Percentiles rank a stretch among this genome's conserved stretches.
Evolutionary conservation across 2,797 vertebrate genomes (phyloP).

Genomic region (Pangasius larnaudii): DNA sequence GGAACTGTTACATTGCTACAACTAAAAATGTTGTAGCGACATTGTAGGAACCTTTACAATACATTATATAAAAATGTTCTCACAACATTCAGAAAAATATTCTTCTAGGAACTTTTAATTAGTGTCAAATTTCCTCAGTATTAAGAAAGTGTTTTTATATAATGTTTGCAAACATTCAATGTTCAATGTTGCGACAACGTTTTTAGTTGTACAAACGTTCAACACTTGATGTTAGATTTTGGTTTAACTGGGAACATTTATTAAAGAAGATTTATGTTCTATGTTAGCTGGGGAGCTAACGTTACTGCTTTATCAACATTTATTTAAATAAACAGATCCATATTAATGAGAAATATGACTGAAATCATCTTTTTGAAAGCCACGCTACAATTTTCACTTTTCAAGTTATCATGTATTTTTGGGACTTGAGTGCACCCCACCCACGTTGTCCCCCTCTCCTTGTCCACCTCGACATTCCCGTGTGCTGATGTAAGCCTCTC

Average conservation of each 20-base stretch:
- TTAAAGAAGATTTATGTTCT: neutral
- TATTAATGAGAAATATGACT: neutral
- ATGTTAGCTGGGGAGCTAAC: neutral
- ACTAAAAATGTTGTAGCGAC: neutral
- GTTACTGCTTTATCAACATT: neutral
- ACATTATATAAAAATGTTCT: neutral
- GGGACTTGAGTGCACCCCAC: constrained; percentile 53
- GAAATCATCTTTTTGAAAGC: neutral
- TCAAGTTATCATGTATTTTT: constrained; percentile 21
- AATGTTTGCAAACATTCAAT: neutral
- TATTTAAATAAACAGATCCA: neutral
- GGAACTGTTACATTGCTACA: neutral
- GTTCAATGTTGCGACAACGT: neutral
- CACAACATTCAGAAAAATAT: neutral
- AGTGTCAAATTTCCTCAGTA: neutral
- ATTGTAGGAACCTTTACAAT: neutral
- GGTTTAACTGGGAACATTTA: neutral
- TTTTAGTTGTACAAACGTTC: neutral
- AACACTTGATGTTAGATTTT: neutral
- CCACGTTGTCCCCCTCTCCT: constrained; percentile 36
- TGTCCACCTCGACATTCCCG: constrained; percentile 79
- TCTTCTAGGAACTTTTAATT: neutral
- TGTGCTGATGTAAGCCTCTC: constrained; percentile 91
- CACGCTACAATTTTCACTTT: neutral
- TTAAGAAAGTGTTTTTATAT: neutral